These are phyloP conservation scores for Amorpha juglandis DNA, from an alignment of 2,888 invertebrate species.

Conservation along the genomic window DNA sequence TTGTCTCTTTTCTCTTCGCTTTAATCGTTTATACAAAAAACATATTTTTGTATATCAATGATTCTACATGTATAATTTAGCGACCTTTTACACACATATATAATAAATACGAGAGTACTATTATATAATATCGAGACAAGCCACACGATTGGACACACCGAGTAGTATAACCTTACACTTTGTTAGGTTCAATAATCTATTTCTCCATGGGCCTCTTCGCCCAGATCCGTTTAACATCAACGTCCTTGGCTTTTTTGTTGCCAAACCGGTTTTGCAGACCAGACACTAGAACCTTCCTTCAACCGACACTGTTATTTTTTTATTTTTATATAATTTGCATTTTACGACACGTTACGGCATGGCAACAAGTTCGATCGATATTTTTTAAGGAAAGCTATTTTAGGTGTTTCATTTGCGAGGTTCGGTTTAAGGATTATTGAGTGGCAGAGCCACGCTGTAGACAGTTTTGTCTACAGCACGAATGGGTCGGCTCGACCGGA, in stretches of 20 bases:
- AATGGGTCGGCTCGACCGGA: too few relatives aligned
- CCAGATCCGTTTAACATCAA: conserved; percentile 1
- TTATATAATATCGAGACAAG: neutral
- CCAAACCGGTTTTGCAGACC: conserved; percentile 8
- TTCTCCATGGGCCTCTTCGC: neutral
- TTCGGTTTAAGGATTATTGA: neutral
- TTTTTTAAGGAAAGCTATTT: neutral
- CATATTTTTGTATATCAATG: too few relatives aligned
- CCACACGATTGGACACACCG: neutral
- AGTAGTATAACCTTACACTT: neutral
- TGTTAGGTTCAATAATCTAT: neutral
- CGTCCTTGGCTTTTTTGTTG: conserved; percentile 21
- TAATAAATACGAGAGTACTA: neutral
- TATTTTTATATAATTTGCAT: conserved; percentile 23
- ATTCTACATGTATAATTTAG: too few relatives aligned
- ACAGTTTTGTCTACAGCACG: too few relatives aligned
- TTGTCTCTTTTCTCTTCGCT: neutral
- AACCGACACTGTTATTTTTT: conserved; percentile 14
- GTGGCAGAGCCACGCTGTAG: too few relatives aligned
- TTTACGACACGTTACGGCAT: neutral
- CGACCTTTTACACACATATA: neutral
- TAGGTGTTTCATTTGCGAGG: too few relatives aligned
- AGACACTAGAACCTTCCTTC: neutral
- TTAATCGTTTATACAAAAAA: neutral
- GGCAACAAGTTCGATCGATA: conserved; percentile 2